Evolutionary conservation across 2,888 invertebrate genomes (phyloP).

Genomic region (Leptinotarsa juncta): DNA sequence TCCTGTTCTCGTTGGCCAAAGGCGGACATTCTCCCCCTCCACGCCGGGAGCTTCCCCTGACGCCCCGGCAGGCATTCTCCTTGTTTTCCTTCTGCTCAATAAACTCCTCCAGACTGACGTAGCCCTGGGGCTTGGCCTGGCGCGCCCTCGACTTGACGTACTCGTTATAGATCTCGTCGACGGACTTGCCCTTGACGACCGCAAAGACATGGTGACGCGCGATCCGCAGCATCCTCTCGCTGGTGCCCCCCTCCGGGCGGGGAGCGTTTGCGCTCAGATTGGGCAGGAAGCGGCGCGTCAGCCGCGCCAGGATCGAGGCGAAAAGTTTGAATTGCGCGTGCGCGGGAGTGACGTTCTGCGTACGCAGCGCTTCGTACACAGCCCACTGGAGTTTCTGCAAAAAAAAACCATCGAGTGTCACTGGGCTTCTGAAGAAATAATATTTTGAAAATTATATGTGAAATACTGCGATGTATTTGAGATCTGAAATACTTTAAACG

Average conservation of each 20-base stretch:
- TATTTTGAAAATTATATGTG: no score
- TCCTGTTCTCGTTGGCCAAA: slow-evolving; percentile 48
- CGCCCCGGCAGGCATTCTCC: slow-evolving; percentile 42
- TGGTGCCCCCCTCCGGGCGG: slow-evolving; percentile 71
- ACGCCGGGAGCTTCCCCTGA: slow-evolving; percentile 14
- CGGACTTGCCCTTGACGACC: slow-evolving; percentile 74
- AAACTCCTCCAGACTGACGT: slow-evolving; percentile 53
- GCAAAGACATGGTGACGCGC: slow-evolving; percentile 75
- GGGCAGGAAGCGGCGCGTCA: slow-evolving; percentile 75
- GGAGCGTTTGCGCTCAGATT: slow-evolving; percentile 66
- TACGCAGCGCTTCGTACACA: slow-evolving; percentile 80
- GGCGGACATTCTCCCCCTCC: slow-evolving; percentile 7
- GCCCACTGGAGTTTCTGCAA: slow-evolving; percentile 84
- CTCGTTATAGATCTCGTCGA: slow-evolving; percentile 72
- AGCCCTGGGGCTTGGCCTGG: slow-evolving; percentile 68
- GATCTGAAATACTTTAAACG: no score
- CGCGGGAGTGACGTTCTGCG: slow-evolving; percentile 76
- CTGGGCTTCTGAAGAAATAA: no score
- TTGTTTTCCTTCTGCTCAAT: slow-evolving; percentile 52
- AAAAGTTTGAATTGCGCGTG: slow-evolving; percentile 79
- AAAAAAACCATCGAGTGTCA: neutral
- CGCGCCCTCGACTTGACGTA: slow-evolving; percentile 57
- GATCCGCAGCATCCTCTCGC: slow-evolving; percentile 79
- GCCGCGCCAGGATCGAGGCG: slow-evolving; percentile 75
- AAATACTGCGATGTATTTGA: no score